Evolutionary conservation across 2,888 invertebrate species (phyloP), one percentile per base, ranked within the genome.

Genomic region (Hydropsyche betteni): DNA sequence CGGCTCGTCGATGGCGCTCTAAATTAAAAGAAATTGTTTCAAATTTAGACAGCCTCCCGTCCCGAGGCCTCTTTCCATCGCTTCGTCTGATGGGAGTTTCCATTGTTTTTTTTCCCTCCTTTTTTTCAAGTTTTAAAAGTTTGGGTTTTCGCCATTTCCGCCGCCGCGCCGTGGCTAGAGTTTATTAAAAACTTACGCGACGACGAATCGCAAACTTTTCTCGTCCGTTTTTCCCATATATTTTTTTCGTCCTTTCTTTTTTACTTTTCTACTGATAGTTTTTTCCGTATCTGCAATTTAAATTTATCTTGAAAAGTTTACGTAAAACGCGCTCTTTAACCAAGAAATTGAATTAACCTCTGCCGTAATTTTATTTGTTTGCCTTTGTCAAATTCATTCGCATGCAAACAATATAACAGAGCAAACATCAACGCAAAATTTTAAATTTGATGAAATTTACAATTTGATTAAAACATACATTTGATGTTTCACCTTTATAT

Each of bases 141-240:
- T 12, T 12, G 64, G 64, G 36, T 55, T 55, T 44, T 44, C 44
- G 6, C 44, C 44, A 44, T 44, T 44, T 44, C 44, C 44, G 44
- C 44, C 44, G 44, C 44, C 44, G 44, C 44, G 44, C 44, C 44
- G 44, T 44, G n/a, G 36, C 1, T 24, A 34, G 36, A 64, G 64
- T 64, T 64, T 64, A 64, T 64, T 64, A 64, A 64, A 64, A 64
- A 64, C 36, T 64, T 58, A 58, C 14, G 68, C 68, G 68, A 34
- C 36, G 38, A 34, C 38, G 68, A 34, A 34, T 68, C 14, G n/a
- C 12, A 68, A 68, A 68, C 68, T 69, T 69, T 68, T n/a, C 38
- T 34, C 38, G 34, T 24, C 34, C 44, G 69, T 50, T 69, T 69
- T 69, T 14, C 69, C 8, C 14, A n/a, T 24, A 7, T 53, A 24